Evolutionary conservation across 2,113 vertebrate species (phyloP).

Genomic region (Prinia subflava): DNA sequence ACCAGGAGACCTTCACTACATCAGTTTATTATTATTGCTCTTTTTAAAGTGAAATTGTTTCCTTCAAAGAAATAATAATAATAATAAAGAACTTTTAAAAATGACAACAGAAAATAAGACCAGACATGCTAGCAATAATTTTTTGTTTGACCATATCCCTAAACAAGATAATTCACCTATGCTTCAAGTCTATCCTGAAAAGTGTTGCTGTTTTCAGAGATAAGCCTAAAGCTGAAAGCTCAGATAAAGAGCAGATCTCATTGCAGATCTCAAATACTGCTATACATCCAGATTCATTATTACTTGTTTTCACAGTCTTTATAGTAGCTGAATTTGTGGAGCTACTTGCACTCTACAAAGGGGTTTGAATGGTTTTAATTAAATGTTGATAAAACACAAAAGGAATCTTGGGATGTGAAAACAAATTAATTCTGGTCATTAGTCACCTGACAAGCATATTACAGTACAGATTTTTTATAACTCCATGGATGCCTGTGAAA

Average conservation of each 20-base stretch:
- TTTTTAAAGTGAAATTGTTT: background rate
- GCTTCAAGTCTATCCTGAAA: background rate
- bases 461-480: slow-evolving; percentile 39
- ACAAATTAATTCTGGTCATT: slow-evolving; percentile 43
- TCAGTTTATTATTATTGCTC: background rate
- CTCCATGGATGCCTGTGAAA: slow-evolving; percentile 49
- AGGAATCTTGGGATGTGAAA: slow-evolving; percentile 59
- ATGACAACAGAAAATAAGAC: background rate
- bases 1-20: background rate
- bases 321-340: slow-evolving; percentile 1
- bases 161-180: background rate
- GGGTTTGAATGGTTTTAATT: slow-evolving; percentile 50
- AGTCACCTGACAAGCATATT: slow-evolving; percentile 60
- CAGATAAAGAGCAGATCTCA: background rate
- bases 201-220: background rate
- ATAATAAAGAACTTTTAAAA: background rate
- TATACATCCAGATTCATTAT: background rate
- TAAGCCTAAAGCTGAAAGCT: background rate
- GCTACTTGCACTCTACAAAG: slow-evolving; percentile 5
- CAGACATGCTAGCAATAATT: background rate
- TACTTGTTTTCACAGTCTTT: background rate
- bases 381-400: slow-evolving; percentile 65
- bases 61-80: background rate
- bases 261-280: background rate
- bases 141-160: background rate